Evolutionary conservation across 2,797 vertebrate genomes (phyloP), one percentile per base, ranked within the genome.

Genomic region (Crypturellus tataupa): DNA sequence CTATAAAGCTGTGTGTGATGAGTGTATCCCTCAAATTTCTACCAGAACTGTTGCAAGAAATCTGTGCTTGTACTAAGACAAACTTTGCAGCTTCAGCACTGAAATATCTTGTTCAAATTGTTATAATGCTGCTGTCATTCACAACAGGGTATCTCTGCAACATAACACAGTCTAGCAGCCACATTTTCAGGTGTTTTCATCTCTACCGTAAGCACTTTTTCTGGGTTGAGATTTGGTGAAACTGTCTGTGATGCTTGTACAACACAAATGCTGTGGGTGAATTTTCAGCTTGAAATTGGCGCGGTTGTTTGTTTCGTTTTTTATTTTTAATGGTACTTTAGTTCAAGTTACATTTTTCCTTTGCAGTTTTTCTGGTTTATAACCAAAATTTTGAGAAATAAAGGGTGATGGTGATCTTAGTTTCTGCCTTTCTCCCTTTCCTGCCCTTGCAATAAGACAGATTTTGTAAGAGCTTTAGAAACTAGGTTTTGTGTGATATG

Each of bases 161-260:
- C 17, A 12, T 56, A 56, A n/a, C 55, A 20, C 29, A 56, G 16
- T n/a, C 31, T n/a, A 19, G 20, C 55, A 56, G 55, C 55, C 31
- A 20, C 79, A 2, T 91, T 95, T 91, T 94, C 73, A 72, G 39
- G 85, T 56, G 25, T 89, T 96, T 84, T 44, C 19, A 92, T 53
- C 91, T 95, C 55, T 15, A 35, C 44, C 35, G 12, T 39, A 64
- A 68, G 17, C 73, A 35, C 6, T 87, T 71, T 53, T 25, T 71
- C 75, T 63, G 62, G 56, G 13, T 73, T 80, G 73, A 90, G 81
- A 47, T 18, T 68, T 73, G 31, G n/a, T 87, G 62, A 75, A 81
- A 55, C 59, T 67, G 17, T 83, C 37, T 47, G 7, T 51, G 39
- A 60, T 79, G 25, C 11, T 56, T 81, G 6, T 79, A 2, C 59